Evolutionary conservation across 2,797 vertebrate species (phyloP), one percentile per base, ranked within the genome.

Genomic region (Leptatherina wallacei): DNA sequence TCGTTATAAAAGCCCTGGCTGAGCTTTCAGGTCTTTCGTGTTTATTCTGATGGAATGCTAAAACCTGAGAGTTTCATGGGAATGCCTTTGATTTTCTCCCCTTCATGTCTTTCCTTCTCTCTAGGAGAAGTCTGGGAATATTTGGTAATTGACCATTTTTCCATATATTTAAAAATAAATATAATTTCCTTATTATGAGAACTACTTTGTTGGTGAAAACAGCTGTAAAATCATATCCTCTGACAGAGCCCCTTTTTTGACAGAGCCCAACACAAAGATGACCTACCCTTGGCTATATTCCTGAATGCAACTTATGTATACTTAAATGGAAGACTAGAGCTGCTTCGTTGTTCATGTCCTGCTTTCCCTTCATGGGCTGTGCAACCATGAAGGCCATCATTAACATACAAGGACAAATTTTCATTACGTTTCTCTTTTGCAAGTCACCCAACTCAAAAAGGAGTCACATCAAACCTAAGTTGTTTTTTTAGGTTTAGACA

Each of bases 1-100:
- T 92, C 88, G 89, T 91, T 88, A 86, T 81, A 32, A 32, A 82
- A 81, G 77, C 75, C 59, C 71, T 27, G 76, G 38, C 62, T 24
- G 27, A 69, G 83, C 78, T 75, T 70, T 3, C 64, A 76, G 73
- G 69, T 80, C 73, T 81, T 49, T 66, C 86, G 71, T 61, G 73
- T 73, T 78, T 40, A 32, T 81, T 80, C 77, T 82, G 73, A 71
- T 40, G 61, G 76, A 84, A 85, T 75, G 63, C 70, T 85, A 80
- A 88, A 83, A 66, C 42, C 18, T 54, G 24, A 42, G 62, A 51
- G 4, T 69, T 67, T 8, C 11, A 65, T 63, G 18, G 40, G 61
- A 72, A 70, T 12, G 24, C 32, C 51, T 54, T 13, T 32, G 16
- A 13, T 29, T 36, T n/a, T 35, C 12, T 20, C 24, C 59, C 7